phyloP scores from a whole-genome alignment of 2,888 invertebrate species.

The Celastrina argiolus region DNA sequence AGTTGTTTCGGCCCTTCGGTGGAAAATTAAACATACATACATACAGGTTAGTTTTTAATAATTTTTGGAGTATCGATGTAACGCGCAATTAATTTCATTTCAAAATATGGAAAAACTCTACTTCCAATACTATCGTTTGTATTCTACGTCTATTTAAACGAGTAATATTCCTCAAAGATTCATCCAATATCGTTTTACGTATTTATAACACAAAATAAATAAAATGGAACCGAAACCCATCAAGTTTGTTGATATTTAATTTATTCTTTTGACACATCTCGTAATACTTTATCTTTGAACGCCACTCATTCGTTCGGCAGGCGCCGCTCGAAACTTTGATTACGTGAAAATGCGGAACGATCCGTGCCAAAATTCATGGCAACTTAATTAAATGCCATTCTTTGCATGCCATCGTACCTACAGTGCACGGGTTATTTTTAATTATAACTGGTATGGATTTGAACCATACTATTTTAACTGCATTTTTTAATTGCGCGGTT shows the following conservation, averaged over 20 bases:
- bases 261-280: constrained; percentile 13
- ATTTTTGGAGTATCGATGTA: no score
- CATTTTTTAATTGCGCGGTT: background rate
- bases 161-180: background rate
- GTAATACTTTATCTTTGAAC: background rate
- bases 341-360: constrained; percentile 20
- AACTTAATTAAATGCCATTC: constrained; percentile 24
- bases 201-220: background rate
- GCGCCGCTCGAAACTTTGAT: background rate
- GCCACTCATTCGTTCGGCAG: constrained; percentile 6
- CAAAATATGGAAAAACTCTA: background rate
- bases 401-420: background rate
- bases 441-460: background rate
- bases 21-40: no score
- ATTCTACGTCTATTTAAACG: no score
- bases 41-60: no score
- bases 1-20: no score
- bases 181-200: background rate
- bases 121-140: background rate
- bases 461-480: background rate
- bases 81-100: no score
- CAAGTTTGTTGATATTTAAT: constrained; percentile 1
- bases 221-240: background rate
- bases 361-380: constrained; percentile 29
- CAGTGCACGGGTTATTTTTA: background rate